A percentile compares a stretch with the other conserved stretches of the same genome.
Evolutionary conservation across 2,797 vertebrate genomes (phyloP).

Genomic region (Buceros bicornis): DNA sequence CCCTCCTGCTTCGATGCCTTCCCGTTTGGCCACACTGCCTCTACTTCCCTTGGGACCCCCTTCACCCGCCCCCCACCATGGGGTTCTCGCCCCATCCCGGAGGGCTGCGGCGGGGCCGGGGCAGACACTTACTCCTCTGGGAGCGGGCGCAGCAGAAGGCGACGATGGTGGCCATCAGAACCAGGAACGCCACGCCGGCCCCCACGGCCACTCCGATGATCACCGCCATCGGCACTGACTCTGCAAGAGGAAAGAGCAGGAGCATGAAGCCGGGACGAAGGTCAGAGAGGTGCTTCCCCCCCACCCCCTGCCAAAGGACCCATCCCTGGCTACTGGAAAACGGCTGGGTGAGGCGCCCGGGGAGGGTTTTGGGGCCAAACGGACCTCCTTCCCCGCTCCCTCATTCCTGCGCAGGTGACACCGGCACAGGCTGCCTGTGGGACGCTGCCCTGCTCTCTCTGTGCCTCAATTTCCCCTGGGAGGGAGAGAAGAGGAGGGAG

Average conservation of each 20-base stretch:
- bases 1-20: neutral
- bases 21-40: neutral
- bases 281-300: neutral
- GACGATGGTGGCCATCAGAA: conserved; percentile 96
- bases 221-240: conserved; percentile 95
- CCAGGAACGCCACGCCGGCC: conserved; percentile 95
- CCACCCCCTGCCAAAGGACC: neutral
- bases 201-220: conserved; percentile 98
- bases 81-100: neutral
- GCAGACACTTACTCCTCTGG: conserved; percentile 92
- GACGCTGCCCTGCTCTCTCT: neutral
- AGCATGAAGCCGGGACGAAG: neutral
- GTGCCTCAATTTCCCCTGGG: conserved; percentile 48
- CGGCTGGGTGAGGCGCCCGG: neutral
- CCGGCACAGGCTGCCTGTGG: neutral
- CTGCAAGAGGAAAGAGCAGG: conserved; percentile 81
- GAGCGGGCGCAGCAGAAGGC: conserved; percentile 98
- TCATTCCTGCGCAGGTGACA: neutral
- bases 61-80: fast-evolving
- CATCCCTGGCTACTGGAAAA: neutral
- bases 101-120: fast-evolving
- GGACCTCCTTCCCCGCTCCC: neutral
- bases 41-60: neutral
- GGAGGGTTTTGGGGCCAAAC: neutral
- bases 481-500: neutral